Conservation (phyloP, 1,140 invertebrate species). For the Lepidurus packardi region DNA sequence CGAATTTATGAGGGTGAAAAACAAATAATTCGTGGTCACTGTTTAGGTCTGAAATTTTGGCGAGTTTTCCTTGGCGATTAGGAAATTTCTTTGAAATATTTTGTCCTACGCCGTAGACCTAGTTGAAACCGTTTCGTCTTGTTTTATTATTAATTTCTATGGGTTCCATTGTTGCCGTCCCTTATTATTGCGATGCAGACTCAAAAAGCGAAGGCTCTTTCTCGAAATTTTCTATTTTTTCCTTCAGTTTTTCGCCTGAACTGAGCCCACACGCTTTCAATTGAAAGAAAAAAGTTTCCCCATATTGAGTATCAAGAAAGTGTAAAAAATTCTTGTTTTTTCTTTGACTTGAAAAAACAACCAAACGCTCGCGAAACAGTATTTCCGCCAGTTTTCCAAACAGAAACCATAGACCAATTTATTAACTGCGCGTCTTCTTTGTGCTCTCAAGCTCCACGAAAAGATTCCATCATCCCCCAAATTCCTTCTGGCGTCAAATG, state of each 20-base stretch:
- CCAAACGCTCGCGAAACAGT: slow-evolving; percentile 5
- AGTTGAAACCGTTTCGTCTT: slow-evolving; percentile 8
- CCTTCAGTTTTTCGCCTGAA: neutral
- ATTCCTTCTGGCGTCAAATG: neutral
- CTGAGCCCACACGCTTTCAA: too few relatives aligned
- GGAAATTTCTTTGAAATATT: neutral
- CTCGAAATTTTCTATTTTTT: neutral
- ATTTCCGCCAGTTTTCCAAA: slow-evolving; percentile 9
- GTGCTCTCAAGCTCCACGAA: slow-evolving; percentile 21
- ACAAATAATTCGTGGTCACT: neutral
- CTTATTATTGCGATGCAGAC: neutral
- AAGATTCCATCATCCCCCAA: slow-evolving; percentile 7
- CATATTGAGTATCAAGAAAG: too few relatives aligned
- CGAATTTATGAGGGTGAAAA: neutral
- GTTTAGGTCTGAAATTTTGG: neutral
- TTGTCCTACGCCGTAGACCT: neutral
- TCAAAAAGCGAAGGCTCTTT: neutral
- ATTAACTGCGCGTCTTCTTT: slow-evolving; percentile 11
- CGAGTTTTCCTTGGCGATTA: neutral
- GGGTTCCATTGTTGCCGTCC: slow-evolving; percentile 17
- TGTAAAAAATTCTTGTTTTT: too few relatives aligned
- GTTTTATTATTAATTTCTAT: neutral
- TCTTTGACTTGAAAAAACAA: too few relatives aligned
- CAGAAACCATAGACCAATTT: neutral
- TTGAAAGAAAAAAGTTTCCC: too few relatives aligned